Conservation (phyloP, 2,113 vertebrate genomes). For the Plestiodon gilberti region DNA sequence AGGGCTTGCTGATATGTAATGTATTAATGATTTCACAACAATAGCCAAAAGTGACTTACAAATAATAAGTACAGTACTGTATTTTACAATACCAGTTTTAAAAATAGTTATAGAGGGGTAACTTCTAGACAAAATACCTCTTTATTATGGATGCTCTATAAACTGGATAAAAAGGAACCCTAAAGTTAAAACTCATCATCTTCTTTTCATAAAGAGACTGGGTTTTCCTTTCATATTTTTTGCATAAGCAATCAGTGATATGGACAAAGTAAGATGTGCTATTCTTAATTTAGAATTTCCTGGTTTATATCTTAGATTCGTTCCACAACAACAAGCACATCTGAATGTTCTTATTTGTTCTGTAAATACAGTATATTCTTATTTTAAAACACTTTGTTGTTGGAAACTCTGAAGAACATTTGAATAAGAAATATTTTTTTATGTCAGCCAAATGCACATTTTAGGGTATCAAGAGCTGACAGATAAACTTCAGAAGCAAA, state of each 20-base stretch:
- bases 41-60: not conserved
- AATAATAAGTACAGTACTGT: constrained; percentile 25
- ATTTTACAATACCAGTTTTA: not conserved
- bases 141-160: constrained; percentile 31
- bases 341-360: not conserved
- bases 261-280: constrained; percentile 2
- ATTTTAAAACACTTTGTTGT: constrained; percentile 6
- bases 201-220: constrained; percentile 27
- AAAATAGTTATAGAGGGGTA: not conserved
- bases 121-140: constrained; percentile 43
- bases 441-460: not conserved
- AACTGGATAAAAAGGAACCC: constrained; percentile 35
- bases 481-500: constrained; percentile 5
- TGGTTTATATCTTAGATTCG: constrained; percentile 19
- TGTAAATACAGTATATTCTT: not conserved
- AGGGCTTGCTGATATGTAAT: not conserved
- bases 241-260: not conserved
- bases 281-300: constrained; percentile 19
- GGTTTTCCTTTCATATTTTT: constrained; percentile 37
- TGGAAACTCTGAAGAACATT: not conserved
- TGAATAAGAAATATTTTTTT: not conserved
- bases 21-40: constrained; percentile 1
- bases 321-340: constrained; percentile 16
- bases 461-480: constrained; percentile 17
- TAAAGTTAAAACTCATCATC: constrained; percentile 24